phyloP scores from a whole-genome alignment of 2,113 vertebrate genomes.

The Archocentrus centrarchus region DNA sequence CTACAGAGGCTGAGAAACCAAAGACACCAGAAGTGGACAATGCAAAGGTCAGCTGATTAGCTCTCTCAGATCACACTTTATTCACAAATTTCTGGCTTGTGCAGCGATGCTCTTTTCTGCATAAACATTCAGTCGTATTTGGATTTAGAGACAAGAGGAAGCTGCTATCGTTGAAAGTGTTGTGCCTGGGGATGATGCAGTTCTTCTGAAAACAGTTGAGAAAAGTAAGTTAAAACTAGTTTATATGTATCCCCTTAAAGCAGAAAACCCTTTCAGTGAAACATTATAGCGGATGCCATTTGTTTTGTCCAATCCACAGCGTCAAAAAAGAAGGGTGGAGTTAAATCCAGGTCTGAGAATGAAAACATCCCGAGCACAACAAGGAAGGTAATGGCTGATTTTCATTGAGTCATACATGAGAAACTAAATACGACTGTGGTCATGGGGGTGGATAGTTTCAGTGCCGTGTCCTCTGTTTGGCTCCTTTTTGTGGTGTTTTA shows the following conservation, averaged over 20 bases:
- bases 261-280: background rate
- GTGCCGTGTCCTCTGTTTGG: background rate
- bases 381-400: conserved; percentile 67
- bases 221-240: conserved; percentile 62
- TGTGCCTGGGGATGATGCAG: conserved; percentile 69
- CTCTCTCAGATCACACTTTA: background rate
- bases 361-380: conserved; percentile 63
- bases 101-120: background rate
- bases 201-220: conserved; percentile 68
- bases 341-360: conserved; percentile 59
- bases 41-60: conserved; percentile 51
- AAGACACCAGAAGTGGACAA: conserved; percentile 52
- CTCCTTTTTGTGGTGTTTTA: background rate
- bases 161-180: conserved; percentile 73
- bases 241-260: background rate
- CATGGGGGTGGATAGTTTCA: background rate
- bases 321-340: conserved; percentile 48
- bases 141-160: conserved; percentile 66
- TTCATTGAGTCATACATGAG: background rate
- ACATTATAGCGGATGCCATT: background rate
- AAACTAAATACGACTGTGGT: background rate
- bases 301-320: conserved; percentile 46
- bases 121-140: background rate
- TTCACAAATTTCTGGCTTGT: background rate
- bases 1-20: conserved; percentile 57